Conservation (phyloP, 64 coral and sea anemone species). For the Catalaphyllia jardinei region DNA sequence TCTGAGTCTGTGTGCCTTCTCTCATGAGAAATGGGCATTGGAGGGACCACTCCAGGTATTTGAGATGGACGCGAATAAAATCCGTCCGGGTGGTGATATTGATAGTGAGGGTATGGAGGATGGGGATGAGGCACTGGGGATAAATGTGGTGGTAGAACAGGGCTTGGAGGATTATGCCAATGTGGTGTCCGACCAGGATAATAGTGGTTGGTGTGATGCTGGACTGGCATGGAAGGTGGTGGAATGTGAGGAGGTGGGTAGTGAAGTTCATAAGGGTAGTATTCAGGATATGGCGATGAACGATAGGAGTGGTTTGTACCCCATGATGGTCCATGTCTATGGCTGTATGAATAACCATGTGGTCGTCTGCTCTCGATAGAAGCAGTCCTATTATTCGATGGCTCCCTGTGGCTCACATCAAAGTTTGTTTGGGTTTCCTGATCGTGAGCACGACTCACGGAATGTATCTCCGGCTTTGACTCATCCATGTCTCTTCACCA, state of each 20-base stretch:
- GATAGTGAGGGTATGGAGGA: slow-evolving; percentile 49
- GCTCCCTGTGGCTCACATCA: slow-evolving; percentile 68
- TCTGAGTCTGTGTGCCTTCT: slow-evolving; percentile 64
- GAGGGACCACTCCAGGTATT: slow-evolving; percentile 38
- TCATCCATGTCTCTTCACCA: slow-evolving; percentile 19
- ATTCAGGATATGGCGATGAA: slow-evolving; percentile 63
- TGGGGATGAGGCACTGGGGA: slow-evolving; percentile 9
- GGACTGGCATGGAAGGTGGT: slow-evolving; percentile 44
- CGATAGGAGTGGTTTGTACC: slow-evolving; percentile 51
- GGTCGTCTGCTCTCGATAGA: slow-evolving; percentile 38
- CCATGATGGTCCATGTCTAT: slow-evolving; percentile 52
- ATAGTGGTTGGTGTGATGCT: slow-evolving; percentile 54
- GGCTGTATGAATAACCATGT: slow-evolving; percentile 35
- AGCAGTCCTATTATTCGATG: slow-evolving; percentile 34
- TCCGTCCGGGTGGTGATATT: slow-evolving; percentile 58
- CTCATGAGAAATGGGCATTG: slow-evolving; percentile 37
- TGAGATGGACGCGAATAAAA: slow-evolving; percentile 32
- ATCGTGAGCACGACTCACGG: slow-evolving; percentile 57
- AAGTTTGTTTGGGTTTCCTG: slow-evolving; percentile 99
- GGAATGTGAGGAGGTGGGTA: slow-evolving; percentile 66
- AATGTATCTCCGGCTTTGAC: slow-evolving; percentile 35
- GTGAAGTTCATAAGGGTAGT: slow-evolving; percentile 69
- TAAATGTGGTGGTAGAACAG: slow-evolving; percentile 61
- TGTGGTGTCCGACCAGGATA: slow-evolving; percentile 65
- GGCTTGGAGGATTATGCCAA: slow-evolving; percentile 75